Base-by-base conservation (phyloP, 2,113 vertebrate species). In the Megaleporinus macrocephalus region DNA sequence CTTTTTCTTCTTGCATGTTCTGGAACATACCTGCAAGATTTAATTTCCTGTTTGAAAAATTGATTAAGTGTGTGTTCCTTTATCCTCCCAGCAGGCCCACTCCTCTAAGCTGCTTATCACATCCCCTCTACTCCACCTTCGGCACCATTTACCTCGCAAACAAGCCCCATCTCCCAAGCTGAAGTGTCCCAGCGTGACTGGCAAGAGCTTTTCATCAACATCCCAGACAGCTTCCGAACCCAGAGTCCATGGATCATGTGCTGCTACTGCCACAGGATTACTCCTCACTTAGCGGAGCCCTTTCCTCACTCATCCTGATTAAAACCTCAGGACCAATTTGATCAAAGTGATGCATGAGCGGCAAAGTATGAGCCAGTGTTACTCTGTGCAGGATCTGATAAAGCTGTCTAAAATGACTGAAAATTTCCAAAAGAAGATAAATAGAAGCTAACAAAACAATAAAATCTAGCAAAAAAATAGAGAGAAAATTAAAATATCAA, bases 41-140 rank as follows among this genome's bases (percentile, higher is more conserved):
- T 24, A 4, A 61, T 26, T 26, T 61, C n/a, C 57, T 61, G n/a
- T 24, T 61, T 26, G 9, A 26, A 24, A 59, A 61, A 61, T 22
- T 22, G 5, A 61, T 61, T 24, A 26, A 61, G 22, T 12, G 57
- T 61, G 57, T 61, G 24, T 24, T 61, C 10, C 57, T 61, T 61
- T 24, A 61, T 61, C 57, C 57, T 61, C 57, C n/a, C 57, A 61
- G 57, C 57, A 61, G 57, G 57, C 57, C 57, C 57, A 26, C 57
- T 26, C 57, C 57, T 61, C 57, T 61, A 72, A 49, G 70, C 33
- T 72, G 70, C 49, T 72, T 72, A 36, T 41, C 22, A 26, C 14
- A 27, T 5, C 22, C 49, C 13, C 49, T 71, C n/a, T 27, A 5
- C 15, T 24, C n/a, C 26, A 27, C 33, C 73, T n/a, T 33, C 6